phyloP scores from a whole-genome alignment of 1,140 invertebrate species.

The Drosophila hydei region DNA sequence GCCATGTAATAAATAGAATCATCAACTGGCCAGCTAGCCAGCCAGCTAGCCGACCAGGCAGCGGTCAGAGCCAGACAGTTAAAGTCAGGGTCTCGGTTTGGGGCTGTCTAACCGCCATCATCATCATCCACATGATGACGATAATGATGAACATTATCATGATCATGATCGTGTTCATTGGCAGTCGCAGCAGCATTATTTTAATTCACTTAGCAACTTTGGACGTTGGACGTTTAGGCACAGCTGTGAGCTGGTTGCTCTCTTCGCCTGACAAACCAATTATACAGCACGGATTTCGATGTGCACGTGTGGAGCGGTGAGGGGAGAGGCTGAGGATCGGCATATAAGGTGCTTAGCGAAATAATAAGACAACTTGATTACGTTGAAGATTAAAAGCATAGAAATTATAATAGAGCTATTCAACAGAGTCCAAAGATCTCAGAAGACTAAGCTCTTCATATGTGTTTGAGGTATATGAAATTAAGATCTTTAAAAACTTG shows the following conservation, averaged over 20 bases:
- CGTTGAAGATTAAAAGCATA: background rate
- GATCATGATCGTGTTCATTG: constrained; percentile 41
- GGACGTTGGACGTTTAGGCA: constrained; percentile 50
- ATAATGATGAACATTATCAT: constrained; percentile 29
- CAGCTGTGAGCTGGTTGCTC: constrained; percentile 54
- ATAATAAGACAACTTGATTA: too few relatives aligned
- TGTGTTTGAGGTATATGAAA: too few relatives aligned
- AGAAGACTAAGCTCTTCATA: too few relatives aligned
- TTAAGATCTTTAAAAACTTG: too few relatives aligned
- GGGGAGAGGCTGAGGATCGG: background rate
- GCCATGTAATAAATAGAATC: constrained; percentile 80
- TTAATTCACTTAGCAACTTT: constrained; percentile 76
- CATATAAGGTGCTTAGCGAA: background rate
- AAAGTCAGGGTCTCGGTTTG: constrained; percentile 41
- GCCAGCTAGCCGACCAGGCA: constrained; percentile 1
- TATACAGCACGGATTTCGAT: constrained; percentile 71
- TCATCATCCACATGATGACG: constrained; percentile 37
- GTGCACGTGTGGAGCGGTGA: constrained; percentile 53
- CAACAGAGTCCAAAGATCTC: too few relatives aligned
- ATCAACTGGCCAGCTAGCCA: constrained; percentile 50
- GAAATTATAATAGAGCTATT: too few relatives aligned
- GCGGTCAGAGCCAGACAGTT: constrained; percentile 26
- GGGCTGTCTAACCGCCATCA: constrained; percentile 14
- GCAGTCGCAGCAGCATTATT: constrained; percentile 58
- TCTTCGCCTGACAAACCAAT: constrained; percentile 70